Percentiles rank a stretch among this genome's conserved stretches.
Evolutionary conservation across 1,140 invertebrate species (phyloP).

Genomic region (Diabrotica undecimpunctata): DNA sequence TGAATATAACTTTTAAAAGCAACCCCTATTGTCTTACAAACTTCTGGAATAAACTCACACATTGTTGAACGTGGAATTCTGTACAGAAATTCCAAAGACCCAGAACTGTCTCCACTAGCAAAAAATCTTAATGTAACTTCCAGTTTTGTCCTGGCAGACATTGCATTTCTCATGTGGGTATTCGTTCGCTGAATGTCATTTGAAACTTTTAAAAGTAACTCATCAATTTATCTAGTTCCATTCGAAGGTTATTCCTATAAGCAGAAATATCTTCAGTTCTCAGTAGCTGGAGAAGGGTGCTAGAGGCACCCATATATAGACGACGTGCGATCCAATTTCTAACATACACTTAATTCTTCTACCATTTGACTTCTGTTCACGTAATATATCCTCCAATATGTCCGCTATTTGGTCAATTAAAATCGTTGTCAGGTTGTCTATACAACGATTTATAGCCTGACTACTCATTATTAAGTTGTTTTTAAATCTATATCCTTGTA

Average conservation of each 20-base stretch:
- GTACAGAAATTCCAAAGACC: not conserved
- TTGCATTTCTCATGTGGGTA: not conserved
- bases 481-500: too few relatives aligned
- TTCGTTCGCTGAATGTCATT: not conserved
- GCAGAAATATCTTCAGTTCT: not conserved
- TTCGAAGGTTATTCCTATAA: not conserved
- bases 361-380: not conserved
- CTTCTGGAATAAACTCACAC: not conserved
- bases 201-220: slow-evolving; percentile 3
- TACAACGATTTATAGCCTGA: not conserved
- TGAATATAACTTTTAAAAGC: not conserved
- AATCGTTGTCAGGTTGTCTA: not conserved
- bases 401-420: not conserved
- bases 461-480: not conserved
- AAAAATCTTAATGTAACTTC: slow-evolving; percentile 4
- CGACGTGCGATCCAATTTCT: not conserved
- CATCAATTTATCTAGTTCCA: not conserved
- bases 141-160: slow-evolving; percentile 3
- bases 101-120: not conserved
- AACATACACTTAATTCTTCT: not conserved
- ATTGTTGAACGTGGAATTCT: not conserved
- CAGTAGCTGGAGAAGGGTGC: not conserved
- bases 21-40: not conserved
- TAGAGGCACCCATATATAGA: not conserved
- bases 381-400: not conserved